Conservation (phyloP, 2,888 invertebrate species). For the Cacoxenus indagator region DNA sequence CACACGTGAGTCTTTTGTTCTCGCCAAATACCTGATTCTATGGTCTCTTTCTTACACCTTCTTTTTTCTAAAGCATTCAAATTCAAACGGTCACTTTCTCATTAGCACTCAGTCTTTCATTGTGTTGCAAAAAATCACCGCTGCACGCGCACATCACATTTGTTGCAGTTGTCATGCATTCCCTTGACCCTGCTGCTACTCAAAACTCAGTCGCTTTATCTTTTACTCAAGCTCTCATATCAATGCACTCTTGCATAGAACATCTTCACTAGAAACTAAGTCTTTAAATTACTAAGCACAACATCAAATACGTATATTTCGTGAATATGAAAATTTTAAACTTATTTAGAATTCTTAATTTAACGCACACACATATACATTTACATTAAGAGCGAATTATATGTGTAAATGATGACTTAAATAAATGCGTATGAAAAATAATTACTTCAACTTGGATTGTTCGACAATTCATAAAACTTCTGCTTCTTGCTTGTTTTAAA, state of each 20-base stretch:
- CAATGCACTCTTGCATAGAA: too few species aligned
- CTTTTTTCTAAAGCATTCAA: too few species aligned
- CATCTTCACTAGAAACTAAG: background rate
- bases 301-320: background rate
- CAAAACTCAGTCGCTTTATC: background rate
- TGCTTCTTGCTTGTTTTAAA: too few species aligned
- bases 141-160: background rate
- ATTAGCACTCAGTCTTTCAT: constrained; percentile 12
- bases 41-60: background rate
- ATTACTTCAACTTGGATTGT: constrained; percentile 65
- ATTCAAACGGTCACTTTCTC: too few species aligned
- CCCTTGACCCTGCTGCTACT: too few species aligned
- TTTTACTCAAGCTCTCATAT: too few species aligned
- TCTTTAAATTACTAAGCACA: constrained; percentile 9
- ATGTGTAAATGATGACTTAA: background rate
- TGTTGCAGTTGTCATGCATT: background rate
- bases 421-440: constrained; percentile 14
- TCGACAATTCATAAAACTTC: constrained; percentile 66
- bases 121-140: background rate
- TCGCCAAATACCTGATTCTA: constrained; percentile 6
- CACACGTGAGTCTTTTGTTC: constrained; percentile 28
- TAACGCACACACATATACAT: background rate
- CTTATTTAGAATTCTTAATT: background rate
- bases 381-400: background rate
- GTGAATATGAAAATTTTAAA: background rate